Conservation (phyloP, 2,797 vertebrate species). For the Poliocrania exsul region DNA sequence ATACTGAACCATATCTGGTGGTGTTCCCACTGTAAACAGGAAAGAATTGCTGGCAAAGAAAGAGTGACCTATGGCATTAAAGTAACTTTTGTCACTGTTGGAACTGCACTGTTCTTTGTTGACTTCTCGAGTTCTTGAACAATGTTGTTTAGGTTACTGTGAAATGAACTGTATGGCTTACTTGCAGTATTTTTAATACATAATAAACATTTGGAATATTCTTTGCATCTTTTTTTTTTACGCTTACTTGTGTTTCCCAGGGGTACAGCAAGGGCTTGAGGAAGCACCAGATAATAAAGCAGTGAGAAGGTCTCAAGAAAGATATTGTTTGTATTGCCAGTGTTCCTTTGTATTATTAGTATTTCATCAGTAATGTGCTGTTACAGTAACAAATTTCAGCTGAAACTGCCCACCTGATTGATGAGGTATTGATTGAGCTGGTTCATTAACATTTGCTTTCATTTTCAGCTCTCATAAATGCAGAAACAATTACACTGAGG, state of each 20-base stretch:
- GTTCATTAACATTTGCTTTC: background rate
- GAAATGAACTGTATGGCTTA: conserved; percentile 77
- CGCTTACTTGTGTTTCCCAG: background rate
- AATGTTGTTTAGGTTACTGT: conserved; percentile 79
- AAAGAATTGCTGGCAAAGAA: background rate
- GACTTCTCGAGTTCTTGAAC: conserved; percentile 57
- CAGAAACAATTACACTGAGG: background rate
- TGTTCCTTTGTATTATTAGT: background rate
- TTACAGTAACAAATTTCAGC: background rate
- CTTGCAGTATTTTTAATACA: conserved; percentile 79
- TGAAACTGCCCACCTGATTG: background rate
- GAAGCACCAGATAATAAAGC: background rate
- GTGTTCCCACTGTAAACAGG: background rate
- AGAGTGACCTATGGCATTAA: background rate
- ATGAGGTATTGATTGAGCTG: background rate
- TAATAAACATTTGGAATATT: conserved; percentile 81
- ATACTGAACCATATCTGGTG: background rate
- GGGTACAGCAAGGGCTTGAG: background rate
- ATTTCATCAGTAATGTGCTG: background rate
- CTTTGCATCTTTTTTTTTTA: conserved; percentile 17
- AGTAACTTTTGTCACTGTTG: conserved; percentile 22
- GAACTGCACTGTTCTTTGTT: conserved; percentile 68
- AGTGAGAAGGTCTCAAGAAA: background rate
- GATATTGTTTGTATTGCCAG: background rate
- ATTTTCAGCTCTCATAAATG: background rate